Evolutionary conservation across 2,797 vertebrate genomes (phyloP).

Genomic region (Parauchenoglanis ngamensis): DNA sequence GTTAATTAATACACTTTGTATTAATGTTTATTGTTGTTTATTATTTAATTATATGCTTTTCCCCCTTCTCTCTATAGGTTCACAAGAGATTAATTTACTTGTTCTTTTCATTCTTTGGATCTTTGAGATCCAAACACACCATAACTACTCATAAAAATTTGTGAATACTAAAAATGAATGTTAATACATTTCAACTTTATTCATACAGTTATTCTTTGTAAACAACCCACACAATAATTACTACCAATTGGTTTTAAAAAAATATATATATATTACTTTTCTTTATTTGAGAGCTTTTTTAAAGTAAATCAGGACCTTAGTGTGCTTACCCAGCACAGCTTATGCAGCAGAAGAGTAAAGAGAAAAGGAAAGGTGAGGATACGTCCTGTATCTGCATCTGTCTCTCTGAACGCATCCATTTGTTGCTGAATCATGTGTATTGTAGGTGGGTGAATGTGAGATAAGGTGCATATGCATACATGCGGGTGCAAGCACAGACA

Average conservation of each 20-base stretch:
- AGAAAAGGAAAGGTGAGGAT: not conserved
- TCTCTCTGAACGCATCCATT: not conserved
- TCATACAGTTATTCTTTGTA: not conserved
- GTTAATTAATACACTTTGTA: too few species aligned
- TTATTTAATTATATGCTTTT: not conserved
- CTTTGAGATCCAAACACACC: not conserved
- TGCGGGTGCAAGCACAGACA: not conserved
- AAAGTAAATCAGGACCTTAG: not conserved
- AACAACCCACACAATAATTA: not conserved
- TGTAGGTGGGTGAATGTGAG: conserved; percentile 1
- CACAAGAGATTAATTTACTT: not conserved
- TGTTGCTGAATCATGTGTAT: not conserved
- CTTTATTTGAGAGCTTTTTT: not conserved
- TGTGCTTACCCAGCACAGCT: not conserved
- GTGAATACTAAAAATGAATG: not conserved
- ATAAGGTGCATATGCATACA: conserved; percentile 5
- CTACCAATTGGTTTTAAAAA: too few species aligned
- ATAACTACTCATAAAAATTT: not conserved
- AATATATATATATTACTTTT: not conserved
- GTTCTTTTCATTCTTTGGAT: not conserved
- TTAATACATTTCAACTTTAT: not conserved
- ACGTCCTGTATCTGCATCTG: not conserved
- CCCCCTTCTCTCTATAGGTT: not conserved
- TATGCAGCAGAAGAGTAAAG: not conserved
- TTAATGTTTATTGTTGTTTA: not conserved